A percentile compares a stretch with the other conserved stretches of the same genome.
phyloP scores from a whole-genome alignment of 23 tunicate species.

The Corella eumyota region DNA sequence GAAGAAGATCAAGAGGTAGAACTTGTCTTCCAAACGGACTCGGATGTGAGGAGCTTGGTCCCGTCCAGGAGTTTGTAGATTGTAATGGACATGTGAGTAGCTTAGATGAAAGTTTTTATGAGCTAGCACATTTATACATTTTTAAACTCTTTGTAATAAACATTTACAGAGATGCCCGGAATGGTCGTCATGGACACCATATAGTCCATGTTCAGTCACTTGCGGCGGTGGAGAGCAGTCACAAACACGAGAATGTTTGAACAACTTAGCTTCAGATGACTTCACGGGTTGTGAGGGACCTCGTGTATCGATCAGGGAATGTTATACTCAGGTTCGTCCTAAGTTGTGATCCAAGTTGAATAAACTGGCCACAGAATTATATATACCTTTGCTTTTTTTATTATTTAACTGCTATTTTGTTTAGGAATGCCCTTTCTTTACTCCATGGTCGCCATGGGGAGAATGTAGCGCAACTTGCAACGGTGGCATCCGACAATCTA shows the following conservation, averaged over 20 bases:
- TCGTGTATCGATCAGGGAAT: too few relatives aligned
- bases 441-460: constrained; percentile 56
- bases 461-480: constrained; percentile 44
- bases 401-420: background rate
- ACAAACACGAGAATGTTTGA: constrained; percentile 22
- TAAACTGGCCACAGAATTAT: too few relatives aligned
- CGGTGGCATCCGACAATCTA: constrained; percentile 1
- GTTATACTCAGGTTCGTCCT: too few relatives aligned
- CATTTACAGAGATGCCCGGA: constrained; percentile 23
- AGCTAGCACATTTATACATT: too few relatives aligned
- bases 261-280: too few relatives aligned
- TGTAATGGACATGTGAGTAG: too few relatives aligned
- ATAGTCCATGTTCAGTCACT: constrained; percentile 18
- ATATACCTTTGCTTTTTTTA: background rate
- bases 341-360: too few relatives aligned
- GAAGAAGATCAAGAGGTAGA: constrained; percentile 32
- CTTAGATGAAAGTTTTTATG: too few relatives aligned
- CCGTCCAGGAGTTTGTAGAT: constrained; percentile 9
- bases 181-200: constrained; percentile 27
- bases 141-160: background rate
- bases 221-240: constrained; percentile 45
- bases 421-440: constrained; percentile 50
- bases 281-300: too few relatives aligned
- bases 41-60: constrained; percentile 34
- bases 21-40: constrained; percentile 26